These are phyloP conservation scores for Clarias pachynema DNA, from an alignment of 2,797 vertebrate species.

Conservation along the genomic window DNA sequence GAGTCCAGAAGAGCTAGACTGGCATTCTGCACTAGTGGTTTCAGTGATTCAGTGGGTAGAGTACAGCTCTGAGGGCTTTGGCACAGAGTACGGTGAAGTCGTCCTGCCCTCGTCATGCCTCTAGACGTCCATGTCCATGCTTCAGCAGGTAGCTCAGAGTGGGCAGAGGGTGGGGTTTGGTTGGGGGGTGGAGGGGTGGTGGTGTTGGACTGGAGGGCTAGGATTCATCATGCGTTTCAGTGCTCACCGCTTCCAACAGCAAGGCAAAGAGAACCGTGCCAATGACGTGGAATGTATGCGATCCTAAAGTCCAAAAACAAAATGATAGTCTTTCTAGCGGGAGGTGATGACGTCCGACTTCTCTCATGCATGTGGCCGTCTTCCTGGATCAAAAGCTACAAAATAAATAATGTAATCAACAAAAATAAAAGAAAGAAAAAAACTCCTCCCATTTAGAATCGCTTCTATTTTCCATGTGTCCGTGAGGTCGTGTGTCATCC, in stretches of 20 bases:
- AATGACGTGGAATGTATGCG: conserved; percentile 53
- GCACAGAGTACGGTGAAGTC: conserved; percentile 36
- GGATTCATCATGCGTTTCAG: conserved; percentile 59
- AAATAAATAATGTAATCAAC: conserved; percentile 56
- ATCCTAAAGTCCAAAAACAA: neutral
- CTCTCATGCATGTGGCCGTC: conserved; percentile 72
- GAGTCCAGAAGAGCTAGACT: conserved; percentile 20
- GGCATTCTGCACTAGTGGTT: conserved; percentile 34
- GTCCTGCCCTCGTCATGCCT: conserved; percentile 55
- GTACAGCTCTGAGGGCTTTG: conserved; percentile 47
- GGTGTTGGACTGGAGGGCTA: no score
- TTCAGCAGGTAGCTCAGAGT: conserved; percentile 33
- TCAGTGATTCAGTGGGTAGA: conserved; percentile 36
- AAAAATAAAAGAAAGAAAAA: neutral
- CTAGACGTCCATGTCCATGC: conserved; percentile 50
- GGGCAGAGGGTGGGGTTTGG: neutral
- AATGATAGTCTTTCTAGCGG: conserved; percentile 36
- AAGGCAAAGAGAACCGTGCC: conserved; percentile 13
- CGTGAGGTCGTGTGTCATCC: neutral
- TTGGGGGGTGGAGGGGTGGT: no score
- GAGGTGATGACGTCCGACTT: conserved; percentile 51
- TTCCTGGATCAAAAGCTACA: conserved; percentile 57
- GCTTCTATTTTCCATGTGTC: conserved; percentile 39
- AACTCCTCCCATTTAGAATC: conserved; percentile 44
- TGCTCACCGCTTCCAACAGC: conserved; percentile 50